Base-by-base conservation (phyloP, 2,888 invertebrate genomes). In the Neelides folsomi region DNA sequence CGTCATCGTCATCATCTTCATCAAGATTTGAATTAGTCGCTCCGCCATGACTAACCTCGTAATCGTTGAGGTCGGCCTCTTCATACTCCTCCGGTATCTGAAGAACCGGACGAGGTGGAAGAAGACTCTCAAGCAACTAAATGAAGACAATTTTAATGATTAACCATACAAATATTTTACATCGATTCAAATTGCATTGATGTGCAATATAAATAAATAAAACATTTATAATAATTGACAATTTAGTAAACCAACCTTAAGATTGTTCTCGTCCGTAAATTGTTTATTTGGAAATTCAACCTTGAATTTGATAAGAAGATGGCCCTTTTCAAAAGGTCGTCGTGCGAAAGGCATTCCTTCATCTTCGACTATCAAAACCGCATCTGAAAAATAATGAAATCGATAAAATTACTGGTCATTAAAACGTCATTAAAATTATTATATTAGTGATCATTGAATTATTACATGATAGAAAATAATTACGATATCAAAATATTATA, bases 301-400 rank as follows among this genome's bases (percentile, higher is more conserved):
- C 66, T 82, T 80, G 74, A 95, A 92, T 65, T 84, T 83, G 51
- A 94, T 78, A 67, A 83, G 83, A 47, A 95, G 73, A 70, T 88
- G 83, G 49, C 94, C 94, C 68, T 80, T 83, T 66, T 87, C 84
- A 69, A 84, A 83, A 6, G 88, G 86, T 71, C 83, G 84, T 68
- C 82, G 83, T 66, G 80, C 80, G 37, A 79, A 75, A 1, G 94
- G 94, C 92, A 94, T 94, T 18, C 94, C 94, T 71, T 92, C 89
- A 5, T 82, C 83, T 56, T 75, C 74, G 51, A 94, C 79, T 56
- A 81, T 80, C 69, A 84, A 86, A 2, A 85, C 71, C 51, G 68
- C 66, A 49, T 72, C 75, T 73, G 59, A 37, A 68, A 66, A 6
- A 34, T 51, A 10, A 4, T 27, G 13, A 2, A 19, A 40, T 46